phyloP scores from a whole-genome alignment of 2,797 vertebrate species.

The Siniperca scherzeri region DNA sequence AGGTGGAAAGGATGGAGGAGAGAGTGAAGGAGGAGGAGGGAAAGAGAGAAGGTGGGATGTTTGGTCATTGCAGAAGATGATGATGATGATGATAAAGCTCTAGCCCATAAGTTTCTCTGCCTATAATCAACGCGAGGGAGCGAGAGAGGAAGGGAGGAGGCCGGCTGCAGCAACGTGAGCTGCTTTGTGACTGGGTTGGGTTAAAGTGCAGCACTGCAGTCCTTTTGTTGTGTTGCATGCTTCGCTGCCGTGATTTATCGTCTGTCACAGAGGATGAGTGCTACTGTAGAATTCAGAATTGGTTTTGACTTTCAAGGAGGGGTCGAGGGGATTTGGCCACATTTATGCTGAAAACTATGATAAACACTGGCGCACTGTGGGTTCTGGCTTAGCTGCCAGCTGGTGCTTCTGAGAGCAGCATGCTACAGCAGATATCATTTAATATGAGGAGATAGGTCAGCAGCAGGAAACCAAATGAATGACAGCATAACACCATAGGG shows the following conservation, averaged over 20 bases:
- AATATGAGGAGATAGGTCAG: slow-evolving; percentile 50
- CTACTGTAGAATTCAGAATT: slow-evolving; percentile 61
- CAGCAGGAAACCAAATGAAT: slow-evolving; percentile 36
- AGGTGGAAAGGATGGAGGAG: slow-evolving; percentile 69
- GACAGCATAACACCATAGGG: slow-evolving; percentile 37
- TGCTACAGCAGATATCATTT: slow-evolving; percentile 42
- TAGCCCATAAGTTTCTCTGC: slow-evolving; percentile 38
- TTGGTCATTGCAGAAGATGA: slow-evolving; percentile 62
- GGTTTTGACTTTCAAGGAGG: slow-evolving; percentile 63
- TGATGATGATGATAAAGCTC: slow-evolving; percentile 72
- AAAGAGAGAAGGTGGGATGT: slow-evolving; percentile 38
- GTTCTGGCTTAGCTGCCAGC: slow-evolving; percentile 55
- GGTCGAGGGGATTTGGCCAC: slow-evolving; percentile 46
- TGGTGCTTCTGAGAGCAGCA: slow-evolving; percentile 49
- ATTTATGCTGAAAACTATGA: slow-evolving; percentile 52
- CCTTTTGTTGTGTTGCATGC: slow-evolving; percentile 61
- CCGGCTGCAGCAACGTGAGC: slow-evolving; percentile 47
- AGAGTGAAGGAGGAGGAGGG: slow-evolving; percentile 27
- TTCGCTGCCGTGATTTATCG: slow-evolving; percentile 66
- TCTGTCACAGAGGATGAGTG: slow-evolving; percentile 53
- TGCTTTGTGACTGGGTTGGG: slow-evolving; percentile 48
- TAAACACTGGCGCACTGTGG: slow-evolving; percentile 47
- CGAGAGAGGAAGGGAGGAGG: slow-evolving; percentile 37
- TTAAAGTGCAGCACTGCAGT: slow-evolving; percentile 78
- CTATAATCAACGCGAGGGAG: slow-evolving; percentile 56